A percentile compares a stretch with the other conserved stretches of the same genome.
phyloP scores from a whole-genome alignment of 2,113 vertebrate species.

The Puma concolor region DNA sequence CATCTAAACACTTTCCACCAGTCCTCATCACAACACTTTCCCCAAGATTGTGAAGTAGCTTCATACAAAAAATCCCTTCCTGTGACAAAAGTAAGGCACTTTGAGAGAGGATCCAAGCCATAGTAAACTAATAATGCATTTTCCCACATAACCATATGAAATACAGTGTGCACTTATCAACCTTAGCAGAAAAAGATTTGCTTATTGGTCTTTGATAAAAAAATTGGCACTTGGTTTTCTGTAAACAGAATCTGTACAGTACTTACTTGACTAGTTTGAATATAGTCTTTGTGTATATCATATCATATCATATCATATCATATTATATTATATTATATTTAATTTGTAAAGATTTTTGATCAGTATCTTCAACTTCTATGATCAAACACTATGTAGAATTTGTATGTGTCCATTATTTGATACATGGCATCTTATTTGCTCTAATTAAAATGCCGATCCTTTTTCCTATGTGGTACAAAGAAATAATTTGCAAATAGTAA shows the following conservation, averaged over 20 bases:
- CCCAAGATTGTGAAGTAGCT: neutral
- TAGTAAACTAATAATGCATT: neutral
- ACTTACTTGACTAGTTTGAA: neutral
- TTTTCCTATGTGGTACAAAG: neutral
- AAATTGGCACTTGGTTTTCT: neutral
- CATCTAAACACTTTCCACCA: neutral
- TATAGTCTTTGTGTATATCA: neutral
- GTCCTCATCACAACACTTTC: neutral
- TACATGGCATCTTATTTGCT: neutral
- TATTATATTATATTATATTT: neutral
- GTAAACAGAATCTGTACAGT: neutral
- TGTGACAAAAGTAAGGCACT: neutral
- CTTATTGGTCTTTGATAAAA: neutral
- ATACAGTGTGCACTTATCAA: neutral
- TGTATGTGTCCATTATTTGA: neutral
- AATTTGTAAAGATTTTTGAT: neutral
- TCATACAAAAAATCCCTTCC: neutral
- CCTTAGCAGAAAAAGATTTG: neutral
- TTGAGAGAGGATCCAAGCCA: neutral
- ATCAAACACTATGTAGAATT: neutral
- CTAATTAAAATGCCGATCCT: constrained; percentile 4
- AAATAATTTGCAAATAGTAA: neutral
- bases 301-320: neutral
- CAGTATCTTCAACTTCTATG: neutral
- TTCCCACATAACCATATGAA: neutral